Evolutionary conservation across 2,797 vertebrate species (phyloP).

Genomic region (Morelia viridis): DNA sequence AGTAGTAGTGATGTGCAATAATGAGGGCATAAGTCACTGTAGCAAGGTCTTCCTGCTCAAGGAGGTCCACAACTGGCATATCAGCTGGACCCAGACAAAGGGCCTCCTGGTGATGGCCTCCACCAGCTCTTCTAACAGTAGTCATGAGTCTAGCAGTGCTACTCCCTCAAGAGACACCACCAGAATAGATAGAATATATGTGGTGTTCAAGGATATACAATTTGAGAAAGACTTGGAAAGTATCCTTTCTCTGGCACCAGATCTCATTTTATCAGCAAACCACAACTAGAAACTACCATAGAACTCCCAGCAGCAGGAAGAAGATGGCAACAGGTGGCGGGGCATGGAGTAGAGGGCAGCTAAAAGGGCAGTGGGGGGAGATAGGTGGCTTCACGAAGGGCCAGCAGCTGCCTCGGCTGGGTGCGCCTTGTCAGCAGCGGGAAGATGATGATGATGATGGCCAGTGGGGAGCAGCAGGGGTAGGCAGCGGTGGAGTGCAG

Average conservation of each 20-base stretch:
- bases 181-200: background rate
- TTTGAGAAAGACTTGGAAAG: background rate
- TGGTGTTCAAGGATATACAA: background rate
- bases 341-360: background rate
- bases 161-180: background rate
- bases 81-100: background rate
- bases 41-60: background rate
- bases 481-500: no score
- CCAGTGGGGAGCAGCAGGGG: no score
- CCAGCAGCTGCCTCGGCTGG: no score
- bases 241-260: background rate
- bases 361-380: background rate
- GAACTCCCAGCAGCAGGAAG: background rate
- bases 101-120: background rate
- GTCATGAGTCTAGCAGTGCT: background rate
- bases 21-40: background rate
- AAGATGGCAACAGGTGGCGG: background rate
- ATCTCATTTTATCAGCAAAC: background rate
- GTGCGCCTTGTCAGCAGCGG: no score
- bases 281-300: background rate
- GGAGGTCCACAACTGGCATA: background rate
- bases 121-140: background rate
- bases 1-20: background rate
- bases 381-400: background rate
- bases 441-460: no score